These are phyloP conservation scores for Apamea crenata DNA, from an alignment of 2,888 invertebrate species.

Conservation along the genomic window DNA sequence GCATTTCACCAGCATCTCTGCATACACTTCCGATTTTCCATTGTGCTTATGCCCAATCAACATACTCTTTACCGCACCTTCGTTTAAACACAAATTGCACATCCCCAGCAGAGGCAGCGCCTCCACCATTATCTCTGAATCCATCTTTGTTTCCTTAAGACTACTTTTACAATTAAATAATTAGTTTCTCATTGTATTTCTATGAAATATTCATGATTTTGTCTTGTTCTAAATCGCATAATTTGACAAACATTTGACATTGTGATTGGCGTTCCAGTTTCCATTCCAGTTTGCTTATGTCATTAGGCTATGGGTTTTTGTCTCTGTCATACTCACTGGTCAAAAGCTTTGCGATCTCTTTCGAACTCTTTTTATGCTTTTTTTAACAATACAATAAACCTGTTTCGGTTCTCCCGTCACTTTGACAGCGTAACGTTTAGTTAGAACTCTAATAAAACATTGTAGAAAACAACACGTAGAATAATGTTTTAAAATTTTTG, in stretches of 20 bases:
- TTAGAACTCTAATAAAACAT: neutral
- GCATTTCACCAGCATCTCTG: slow-evolving; percentile 83
- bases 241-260: slow-evolving; percentile 51
- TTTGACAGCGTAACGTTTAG: slow-evolving; percentile 38
- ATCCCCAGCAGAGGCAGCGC: slow-evolving; percentile 82
- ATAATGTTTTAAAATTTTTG: neutral
- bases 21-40: slow-evolving; percentile 77
- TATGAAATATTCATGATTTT: slow-evolving; percentile 30
- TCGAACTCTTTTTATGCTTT: slow-evolving; percentile 13
- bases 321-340: neutral
- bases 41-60: slow-evolving; percentile 74
- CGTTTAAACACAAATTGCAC: slow-evolving; percentile 85
- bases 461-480: too few relatives aligned
- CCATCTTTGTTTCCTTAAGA: slow-evolving; percentile 70
- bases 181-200: slow-evolving; percentile 37
- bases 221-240: slow-evolving; percentile 21
- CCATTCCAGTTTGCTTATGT: slow-evolving; percentile 17
- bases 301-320: neutral
- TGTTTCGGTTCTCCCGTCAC: slow-evolving; percentile 9
- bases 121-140: slow-evolving; percentile 84
- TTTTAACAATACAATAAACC: neutral
- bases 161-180: slow-evolving; percentile 37
- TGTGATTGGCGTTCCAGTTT: slow-evolving; percentile 41
- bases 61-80: slow-evolving; percentile 86
- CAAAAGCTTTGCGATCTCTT: slow-evolving; percentile 1